Percentiles rank a stretch among this genome's conserved stretches.
Conservation (phyloP, 2,888 invertebrate genomes). For the Agrochola lychnidis region DNA sequence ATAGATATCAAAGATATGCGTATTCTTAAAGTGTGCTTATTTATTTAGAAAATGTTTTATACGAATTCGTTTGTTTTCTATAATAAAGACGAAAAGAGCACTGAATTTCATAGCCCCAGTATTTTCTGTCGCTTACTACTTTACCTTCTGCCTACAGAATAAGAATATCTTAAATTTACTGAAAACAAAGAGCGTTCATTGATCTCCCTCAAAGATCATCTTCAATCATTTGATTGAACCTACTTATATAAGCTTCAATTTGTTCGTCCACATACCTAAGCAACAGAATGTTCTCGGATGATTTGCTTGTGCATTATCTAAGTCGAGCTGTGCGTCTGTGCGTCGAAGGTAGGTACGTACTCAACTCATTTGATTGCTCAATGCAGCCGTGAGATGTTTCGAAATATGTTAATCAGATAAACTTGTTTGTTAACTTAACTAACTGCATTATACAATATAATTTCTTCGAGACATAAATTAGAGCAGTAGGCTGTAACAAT, state of each 20-base stretch:
- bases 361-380: conserved; percentile 37
- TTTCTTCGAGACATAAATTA: background rate
- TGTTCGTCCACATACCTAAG: background rate
- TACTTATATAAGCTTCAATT: background rate
- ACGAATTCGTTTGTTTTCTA: background rate
- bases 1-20: background rate
- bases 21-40: background rate
- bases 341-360: background rate
- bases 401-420: conserved; percentile 39
- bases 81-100: background rate
- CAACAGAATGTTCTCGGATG: background rate
- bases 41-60: background rate
- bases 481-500: background rate
- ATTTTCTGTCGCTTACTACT: background rate
- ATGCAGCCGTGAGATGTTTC: conserved; percentile 23
- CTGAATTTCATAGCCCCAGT: background rate
- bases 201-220: background rate
- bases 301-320: conserved; percentile 22
- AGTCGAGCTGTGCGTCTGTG: background rate
- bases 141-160: background rate
- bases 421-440: conserved; percentile 16
- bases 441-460: background rate
- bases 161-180: background rate
- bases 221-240: conserved; percentile 6
- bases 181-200: background rate